phyloP scores from a whole-genome alignment of 2,113 vertebrate genomes.

The Melanotaenia duboulayi region DNA sequence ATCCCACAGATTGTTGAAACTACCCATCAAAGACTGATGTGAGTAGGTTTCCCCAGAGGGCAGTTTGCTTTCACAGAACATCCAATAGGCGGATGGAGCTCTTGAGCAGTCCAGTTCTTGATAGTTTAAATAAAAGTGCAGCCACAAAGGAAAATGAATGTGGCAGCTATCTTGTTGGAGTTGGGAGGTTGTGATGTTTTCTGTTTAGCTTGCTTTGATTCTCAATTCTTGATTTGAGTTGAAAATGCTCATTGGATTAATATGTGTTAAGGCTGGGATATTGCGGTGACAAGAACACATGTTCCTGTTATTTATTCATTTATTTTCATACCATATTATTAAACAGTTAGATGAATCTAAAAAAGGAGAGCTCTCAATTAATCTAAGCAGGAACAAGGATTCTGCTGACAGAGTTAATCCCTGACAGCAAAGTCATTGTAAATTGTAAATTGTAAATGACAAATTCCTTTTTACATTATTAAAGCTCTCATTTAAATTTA shows the following conservation, averaged over 20 bases:
- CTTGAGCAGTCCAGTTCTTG: not conserved
- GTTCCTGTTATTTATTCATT: not conserved
- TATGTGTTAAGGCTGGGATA: too few relatives aligned
- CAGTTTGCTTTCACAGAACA: conserved; percentile 24
- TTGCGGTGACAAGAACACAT: not conserved
- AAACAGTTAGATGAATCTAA: not conserved
- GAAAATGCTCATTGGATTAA: too few relatives aligned
- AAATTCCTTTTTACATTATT: too few relatives aligned
- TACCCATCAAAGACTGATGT: conserved; percentile 29
- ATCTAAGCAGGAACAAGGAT: conserved; percentile 10
- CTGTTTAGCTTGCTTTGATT: too few relatives aligned
- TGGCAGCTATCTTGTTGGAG: too few relatives aligned
- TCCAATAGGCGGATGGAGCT: conserved; percentile 6
- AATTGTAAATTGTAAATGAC: too few relatives aligned
- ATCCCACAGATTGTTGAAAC: conserved; percentile 27
- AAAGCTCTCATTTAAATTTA: too few relatives aligned
- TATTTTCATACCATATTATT: too few relatives aligned
- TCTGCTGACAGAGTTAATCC: conserved; percentile 11
- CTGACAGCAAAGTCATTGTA: not conserved
- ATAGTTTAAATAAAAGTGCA: not conserved
- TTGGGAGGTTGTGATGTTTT: too few relatives aligned
- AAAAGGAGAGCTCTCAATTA: not conserved
- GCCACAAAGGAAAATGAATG: not conserved
- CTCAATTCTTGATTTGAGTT: too few relatives aligned
- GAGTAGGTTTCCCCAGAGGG: conserved; percentile 5